Conservation (phyloP, 2,888 invertebrate genomes). For the Leptopilina drosophilae region DNA sequence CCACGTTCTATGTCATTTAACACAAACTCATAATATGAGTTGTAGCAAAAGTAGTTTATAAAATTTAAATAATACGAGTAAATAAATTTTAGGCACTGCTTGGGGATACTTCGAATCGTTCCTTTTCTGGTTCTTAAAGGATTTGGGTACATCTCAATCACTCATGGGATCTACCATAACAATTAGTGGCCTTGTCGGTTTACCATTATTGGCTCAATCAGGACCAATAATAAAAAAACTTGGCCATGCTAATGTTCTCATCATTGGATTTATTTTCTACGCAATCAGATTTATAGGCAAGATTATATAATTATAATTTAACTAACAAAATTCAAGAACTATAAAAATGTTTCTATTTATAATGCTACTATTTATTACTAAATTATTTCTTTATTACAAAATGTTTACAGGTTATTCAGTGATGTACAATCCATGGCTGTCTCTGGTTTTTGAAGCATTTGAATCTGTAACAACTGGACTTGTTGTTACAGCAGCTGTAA, state of each 20-base stretch:
- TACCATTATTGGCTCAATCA: constrained; percentile 86
- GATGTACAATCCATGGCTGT: constrained; percentile 87
- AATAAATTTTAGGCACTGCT: constrained; percentile 81
- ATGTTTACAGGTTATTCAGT: constrained; percentile 82
- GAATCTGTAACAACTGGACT: constrained; percentile 87
- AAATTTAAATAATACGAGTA: not conserved
- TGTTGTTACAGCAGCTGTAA: constrained; percentile 87
- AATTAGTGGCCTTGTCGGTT: constrained; percentile 86
- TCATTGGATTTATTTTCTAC: constrained; percentile 87
- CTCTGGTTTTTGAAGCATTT: constrained; percentile 86
- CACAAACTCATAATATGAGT: no score
- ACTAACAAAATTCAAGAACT: no score
- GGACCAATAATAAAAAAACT: constrained; percentile 85
- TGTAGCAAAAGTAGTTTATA: not conserved
- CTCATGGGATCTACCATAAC: constrained; percentile 90
- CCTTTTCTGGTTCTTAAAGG: constrained; percentile 88
- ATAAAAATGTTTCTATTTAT: no score
- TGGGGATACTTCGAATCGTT: constrained; percentile 91
- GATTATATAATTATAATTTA: constrained; percentile 46
- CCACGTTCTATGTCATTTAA: no score
- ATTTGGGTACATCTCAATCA: constrained; percentile 85
- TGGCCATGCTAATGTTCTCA: constrained; percentile 87
- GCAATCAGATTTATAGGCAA: constrained; percentile 84
- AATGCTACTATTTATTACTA: no score
- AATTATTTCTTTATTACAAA: not conserved